phyloP scores from a whole-genome alignment of 2,113 vertebrate species.

The Tringa solitaria region DNA sequence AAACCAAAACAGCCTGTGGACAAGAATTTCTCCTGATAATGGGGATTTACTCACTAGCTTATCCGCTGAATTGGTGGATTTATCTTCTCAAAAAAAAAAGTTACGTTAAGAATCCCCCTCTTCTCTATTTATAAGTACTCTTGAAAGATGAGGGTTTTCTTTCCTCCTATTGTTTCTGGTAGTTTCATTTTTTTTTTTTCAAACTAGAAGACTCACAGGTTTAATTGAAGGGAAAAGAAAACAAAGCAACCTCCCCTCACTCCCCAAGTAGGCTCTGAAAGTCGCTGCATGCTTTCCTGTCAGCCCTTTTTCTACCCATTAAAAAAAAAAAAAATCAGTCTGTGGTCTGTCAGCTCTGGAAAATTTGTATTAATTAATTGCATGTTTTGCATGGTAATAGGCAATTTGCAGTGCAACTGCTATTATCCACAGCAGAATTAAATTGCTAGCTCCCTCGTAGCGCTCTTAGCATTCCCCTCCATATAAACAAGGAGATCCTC shows the following conservation, averaged over 20 bases:
- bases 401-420: background rate
- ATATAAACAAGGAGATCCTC: slow-evolving; percentile 11
- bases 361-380: slow-evolving; percentile 38
- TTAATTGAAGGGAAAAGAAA: background rate
- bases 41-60: background rate
- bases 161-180: background rate
- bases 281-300: background rate
- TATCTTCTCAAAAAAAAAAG: background rate
- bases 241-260: background rate
- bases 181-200: background rate
- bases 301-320: background rate
- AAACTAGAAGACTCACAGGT: background rate
- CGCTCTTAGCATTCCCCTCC: background rate
- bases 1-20: background rate
- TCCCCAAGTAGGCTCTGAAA: background rate
- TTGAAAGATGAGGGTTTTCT: background rate
- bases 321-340: background rate
- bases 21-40: background rate
- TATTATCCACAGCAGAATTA: background rate
- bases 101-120: background rate
- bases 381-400: slow-evolving; percentile 23
- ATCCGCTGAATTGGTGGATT: background rate
- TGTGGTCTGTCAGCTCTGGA: slow-evolving; percentile 1
- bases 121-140: background rate
- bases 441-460: background rate